Percentiles rank a stretch among this genome's conserved stretches.
Conservation (phyloP, 2,797 vertebrate species). For the Heterohyrax brucei region DNA sequence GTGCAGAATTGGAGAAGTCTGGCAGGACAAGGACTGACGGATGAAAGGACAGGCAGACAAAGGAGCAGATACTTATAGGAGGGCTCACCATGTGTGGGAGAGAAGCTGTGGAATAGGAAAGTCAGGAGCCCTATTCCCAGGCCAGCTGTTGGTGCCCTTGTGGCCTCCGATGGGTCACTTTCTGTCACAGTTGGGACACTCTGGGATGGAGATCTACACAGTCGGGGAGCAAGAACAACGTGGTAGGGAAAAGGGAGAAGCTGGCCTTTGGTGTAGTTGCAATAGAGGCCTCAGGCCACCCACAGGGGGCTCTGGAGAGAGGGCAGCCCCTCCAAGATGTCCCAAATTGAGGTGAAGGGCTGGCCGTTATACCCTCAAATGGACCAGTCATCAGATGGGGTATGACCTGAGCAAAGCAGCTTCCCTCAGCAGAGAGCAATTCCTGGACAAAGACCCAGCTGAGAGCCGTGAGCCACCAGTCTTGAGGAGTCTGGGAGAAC, state of each 20-base stretch:
- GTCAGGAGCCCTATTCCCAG: background rate
- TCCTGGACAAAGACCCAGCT: background rate
- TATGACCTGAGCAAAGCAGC: background rate
- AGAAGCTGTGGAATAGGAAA: background rate
- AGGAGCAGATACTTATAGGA: background rate
- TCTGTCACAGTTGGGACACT: background rate
- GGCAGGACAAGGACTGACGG: background rate
- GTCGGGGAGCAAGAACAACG: background rate
- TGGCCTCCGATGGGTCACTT: background rate
- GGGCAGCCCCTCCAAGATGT: background rate
- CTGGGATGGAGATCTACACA: background rate
- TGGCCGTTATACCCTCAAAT: fast-evolving
- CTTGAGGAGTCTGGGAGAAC: background rate
- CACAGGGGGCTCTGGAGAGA: background rate
- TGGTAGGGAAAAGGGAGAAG: background rate
- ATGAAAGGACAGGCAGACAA: background rate
- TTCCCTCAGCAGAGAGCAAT: background rate
- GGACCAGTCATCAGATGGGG: fast-evolving
- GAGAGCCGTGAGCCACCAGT: background rate
- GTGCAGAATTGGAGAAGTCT: background rate
- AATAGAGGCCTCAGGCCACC: background rate
- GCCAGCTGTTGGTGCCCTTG: no score
- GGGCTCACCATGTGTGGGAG: fast-evolving
- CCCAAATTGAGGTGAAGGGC: fast-evolving
- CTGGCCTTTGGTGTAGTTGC: fast-evolving